phyloP scores from a whole-genome alignment of 2,113 vertebrate species.

The Hypanus sabinus region DNA sequence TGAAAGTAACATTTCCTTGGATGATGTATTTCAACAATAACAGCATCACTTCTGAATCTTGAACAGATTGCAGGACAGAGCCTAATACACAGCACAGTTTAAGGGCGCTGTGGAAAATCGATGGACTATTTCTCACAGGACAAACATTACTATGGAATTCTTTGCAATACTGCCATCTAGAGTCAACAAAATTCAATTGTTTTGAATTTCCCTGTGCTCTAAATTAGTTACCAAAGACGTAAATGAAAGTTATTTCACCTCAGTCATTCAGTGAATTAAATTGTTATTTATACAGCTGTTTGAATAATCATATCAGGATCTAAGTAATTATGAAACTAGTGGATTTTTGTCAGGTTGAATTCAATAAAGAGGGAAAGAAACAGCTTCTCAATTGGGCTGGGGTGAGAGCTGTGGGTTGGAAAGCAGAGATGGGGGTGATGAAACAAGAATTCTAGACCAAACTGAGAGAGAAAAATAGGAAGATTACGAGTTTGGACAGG shows the following conservation, averaged over 20 bases:
- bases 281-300: not conserved
- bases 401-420: too few species aligned
- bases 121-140: not conserved
- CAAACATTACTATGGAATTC: not conserved
- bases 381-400: not conserved
- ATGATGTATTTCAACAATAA: not conserved
- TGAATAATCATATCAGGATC: not conserved
- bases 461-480: not conserved
- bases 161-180: constrained; percentile 24
- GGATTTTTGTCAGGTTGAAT: not conserved
- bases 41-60: not conserved
- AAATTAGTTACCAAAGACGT: too few species aligned
- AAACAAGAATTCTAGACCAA: not conserved
- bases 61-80: not conserved
- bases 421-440: too few species aligned
- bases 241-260: not conserved
- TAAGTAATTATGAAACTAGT: not conserved
- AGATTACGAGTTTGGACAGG: too few species aligned
- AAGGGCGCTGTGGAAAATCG: too few species aligned
- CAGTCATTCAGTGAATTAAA: not conserved
- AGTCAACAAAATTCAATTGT: not conserved
- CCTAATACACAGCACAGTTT: not conserved
- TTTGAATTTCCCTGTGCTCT: not conserved
- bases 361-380: not conserved
- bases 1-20: not conserved